Evolutionary conservation across 2,113 vertebrate genomes (phyloP).

Genomic region (Manacus vitellinus): DNA sequence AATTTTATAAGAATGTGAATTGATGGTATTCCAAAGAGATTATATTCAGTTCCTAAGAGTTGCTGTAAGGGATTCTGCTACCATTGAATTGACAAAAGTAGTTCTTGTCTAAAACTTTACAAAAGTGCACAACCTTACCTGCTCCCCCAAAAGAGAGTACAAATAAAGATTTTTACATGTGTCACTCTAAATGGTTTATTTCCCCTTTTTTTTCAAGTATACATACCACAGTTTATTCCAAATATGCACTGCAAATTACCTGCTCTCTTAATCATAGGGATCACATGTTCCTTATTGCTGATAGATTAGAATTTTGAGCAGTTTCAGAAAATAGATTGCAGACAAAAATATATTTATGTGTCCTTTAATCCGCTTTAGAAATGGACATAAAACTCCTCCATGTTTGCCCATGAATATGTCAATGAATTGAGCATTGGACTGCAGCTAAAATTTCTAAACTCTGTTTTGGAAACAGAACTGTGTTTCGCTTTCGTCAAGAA

Average conservation of each 20-base stretch:
- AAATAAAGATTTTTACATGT: not conserved
- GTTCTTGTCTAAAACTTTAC: not conserved
- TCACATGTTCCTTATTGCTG: not conserved
- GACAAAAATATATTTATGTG: not conserved
- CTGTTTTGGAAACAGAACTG: not conserved
- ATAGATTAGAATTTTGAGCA: not conserved
- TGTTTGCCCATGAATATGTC: not conserved
- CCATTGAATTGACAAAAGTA: not conserved
- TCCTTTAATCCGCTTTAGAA: not conserved
- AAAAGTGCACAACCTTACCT: not conserved
- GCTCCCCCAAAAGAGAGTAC: rapidly evolving
- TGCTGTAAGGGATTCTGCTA: not conserved
- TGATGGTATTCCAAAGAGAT: not conserved
- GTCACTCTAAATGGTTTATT: not conserved
- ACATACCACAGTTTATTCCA: not conserved
- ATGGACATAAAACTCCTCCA: not conserved
- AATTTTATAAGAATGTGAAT: not conserved
- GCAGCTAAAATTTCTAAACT: not conserved
- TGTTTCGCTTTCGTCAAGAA: not conserved
- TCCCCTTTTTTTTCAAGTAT: not conserved
- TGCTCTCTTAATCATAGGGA: not conserved
- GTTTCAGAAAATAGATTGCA: not conserved
- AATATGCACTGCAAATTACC: not conserved
- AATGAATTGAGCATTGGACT: not conserved
- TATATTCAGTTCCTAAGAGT: not conserved